Evolutionary conservation across 2,797 vertebrate species (phyloP).

Genomic region (Cirrhinus mrigala): DNA sequence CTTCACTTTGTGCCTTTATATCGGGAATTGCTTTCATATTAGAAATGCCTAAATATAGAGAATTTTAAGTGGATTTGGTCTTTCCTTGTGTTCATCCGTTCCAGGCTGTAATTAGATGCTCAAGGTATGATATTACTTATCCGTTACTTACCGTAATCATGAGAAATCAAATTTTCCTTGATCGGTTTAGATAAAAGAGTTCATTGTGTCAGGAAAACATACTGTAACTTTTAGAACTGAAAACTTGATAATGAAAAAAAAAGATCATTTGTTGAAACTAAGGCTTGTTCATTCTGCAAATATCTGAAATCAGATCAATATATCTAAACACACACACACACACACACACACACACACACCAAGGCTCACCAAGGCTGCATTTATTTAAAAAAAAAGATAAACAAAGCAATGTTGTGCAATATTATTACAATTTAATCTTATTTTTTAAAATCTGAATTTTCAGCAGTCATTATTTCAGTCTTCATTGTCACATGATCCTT

Average conservation of each 20-base stretch:
- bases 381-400: not conserved
- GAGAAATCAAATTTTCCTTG: conserved; percentile 34
- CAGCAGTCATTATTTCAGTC: not conserved
- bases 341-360: not conserved
- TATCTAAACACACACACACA: not conserved
- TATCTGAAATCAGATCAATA: not conserved
- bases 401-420: not conserved
- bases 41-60: conserved; percentile 48
- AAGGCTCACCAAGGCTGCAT: not conserved
- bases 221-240: not conserved
- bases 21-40: conserved; percentile 55
- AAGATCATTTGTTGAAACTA: not conserved
- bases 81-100: conserved; percentile 40
- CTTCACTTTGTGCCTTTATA: conserved; percentile 51
- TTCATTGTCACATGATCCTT: not conserved
- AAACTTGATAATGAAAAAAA: not conserved
- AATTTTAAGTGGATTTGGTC: conserved; percentile 57
- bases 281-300: not conserved
- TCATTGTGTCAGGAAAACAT: conserved; percentile 27
- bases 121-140: conserved; percentile 71
- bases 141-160: conserved; percentile 58
- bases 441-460: not conserved
- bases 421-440: not conserved
- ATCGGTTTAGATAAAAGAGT: conserved; percentile 2
- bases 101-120: conserved; percentile 76